Conservation (phyloP, 2,797 vertebrate species). For the Carapus acus region DNA sequence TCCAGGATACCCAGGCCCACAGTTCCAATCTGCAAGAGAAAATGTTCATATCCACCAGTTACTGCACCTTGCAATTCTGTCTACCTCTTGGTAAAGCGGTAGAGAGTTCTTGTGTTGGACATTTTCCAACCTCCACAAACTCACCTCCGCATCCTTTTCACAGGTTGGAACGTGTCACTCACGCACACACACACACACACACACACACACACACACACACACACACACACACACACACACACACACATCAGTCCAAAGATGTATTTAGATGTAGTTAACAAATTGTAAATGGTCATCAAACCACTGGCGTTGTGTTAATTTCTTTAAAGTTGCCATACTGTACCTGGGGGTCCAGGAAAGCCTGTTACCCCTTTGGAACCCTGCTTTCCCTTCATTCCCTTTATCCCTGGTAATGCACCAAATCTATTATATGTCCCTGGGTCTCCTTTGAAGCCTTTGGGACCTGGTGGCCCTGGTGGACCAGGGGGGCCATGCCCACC, state of each 20-base stretch:
- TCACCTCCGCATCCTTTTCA: conserved; percentile 57
- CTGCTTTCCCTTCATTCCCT: conserved; percentile 42
- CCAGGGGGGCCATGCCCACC: conserved; percentile 26
- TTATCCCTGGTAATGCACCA: conserved; percentile 30
- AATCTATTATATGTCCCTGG: conserved; percentile 21
- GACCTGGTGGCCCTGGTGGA: conserved; percentile 32
- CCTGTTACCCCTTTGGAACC: conserved; percentile 54
- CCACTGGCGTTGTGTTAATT: neutral
- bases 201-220: conserved; percentile 15
- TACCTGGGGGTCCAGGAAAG: conserved; percentile 53
- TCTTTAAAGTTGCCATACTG: neutral
- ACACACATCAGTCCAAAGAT: too few relatives aligned
- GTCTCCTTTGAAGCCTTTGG: conserved; percentile 63
- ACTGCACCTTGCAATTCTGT: neutral
- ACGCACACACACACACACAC: conserved; percentile 7
- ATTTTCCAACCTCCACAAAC: neutral
- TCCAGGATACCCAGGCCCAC: conserved; percentile 48
- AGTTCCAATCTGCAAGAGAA: conserved; percentile 48
- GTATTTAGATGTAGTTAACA: too few relatives aligned
- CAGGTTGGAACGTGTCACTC: too few relatives aligned
- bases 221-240: conserved; percentile 5
- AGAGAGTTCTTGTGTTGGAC: neutral
- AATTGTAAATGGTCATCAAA: too few relatives aligned
- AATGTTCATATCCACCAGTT: neutral
- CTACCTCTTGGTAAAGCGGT: neutral